Conservation (phyloP, 1,140 invertebrate species). For the Drosophila pseudoananassae region DNA sequence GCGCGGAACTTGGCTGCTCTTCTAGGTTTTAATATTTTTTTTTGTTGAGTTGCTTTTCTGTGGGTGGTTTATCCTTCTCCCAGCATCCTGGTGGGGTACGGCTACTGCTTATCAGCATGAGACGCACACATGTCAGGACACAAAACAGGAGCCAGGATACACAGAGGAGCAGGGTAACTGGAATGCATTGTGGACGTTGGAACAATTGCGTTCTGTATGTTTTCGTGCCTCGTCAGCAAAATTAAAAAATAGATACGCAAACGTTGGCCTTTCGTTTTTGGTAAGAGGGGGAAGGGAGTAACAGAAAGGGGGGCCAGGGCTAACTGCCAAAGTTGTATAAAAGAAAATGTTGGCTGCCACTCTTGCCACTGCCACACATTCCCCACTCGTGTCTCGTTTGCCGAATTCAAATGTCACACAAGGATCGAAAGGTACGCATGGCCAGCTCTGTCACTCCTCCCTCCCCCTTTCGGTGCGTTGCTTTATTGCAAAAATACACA, state of each 20-base stretch:
- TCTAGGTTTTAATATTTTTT: neutral
- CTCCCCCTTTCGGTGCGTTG: conserved; percentile 12
- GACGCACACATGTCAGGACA: conserved; percentile 77
- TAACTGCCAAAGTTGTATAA: conserved; percentile 56
- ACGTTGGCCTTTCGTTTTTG: conserved; percentile 25
- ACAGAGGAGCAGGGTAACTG: conserved; percentile 24
- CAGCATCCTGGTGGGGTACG: conserved; percentile 1
- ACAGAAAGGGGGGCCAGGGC: neutral
- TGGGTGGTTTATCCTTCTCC: neutral
- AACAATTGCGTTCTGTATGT: conserved; percentile 81
- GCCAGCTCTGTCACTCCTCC: conserved; percentile 34
- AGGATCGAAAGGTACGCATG: conserved; percentile 81
- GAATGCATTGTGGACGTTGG: conserved; percentile 77
- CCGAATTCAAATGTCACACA: conserved; percentile 80
- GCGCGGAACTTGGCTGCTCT: conserved; percentile 23
- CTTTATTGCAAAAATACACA: conserved; percentile 78
- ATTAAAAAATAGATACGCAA: conserved; percentile 81
- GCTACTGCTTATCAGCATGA: conserved; percentile 76
- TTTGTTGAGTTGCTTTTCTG: neutral
- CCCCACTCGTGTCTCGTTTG: conserved; percentile 31
- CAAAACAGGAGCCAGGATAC: conserved; percentile 16
- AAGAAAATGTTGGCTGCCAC: conserved; percentile 55
- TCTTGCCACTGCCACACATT: neutral
- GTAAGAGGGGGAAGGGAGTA: neutral
- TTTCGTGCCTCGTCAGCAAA: conserved; percentile 81